phyloP scores from a whole-genome alignment of 2,113 vertebrate species.

The Bathybates hornii region DNA sequence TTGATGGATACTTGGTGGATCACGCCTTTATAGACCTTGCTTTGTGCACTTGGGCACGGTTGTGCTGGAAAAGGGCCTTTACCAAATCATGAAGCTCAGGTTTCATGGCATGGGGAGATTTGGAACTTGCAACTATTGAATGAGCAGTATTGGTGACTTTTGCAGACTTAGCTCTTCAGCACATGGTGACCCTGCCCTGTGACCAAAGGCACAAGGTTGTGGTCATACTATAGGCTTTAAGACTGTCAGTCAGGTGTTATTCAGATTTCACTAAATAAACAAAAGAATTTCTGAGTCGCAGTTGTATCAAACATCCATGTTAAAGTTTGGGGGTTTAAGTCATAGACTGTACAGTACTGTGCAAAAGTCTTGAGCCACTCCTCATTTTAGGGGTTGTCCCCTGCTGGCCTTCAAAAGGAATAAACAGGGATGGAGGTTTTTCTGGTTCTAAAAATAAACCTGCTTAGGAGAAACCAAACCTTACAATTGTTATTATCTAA shows the following conservation, averaged over 20 bases:
- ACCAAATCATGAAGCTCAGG: background rate
- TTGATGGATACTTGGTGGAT: background rate
- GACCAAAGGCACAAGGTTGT: background rate
- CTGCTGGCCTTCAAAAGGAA: background rate
- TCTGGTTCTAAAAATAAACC: background rate
- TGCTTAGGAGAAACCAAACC: background rate
- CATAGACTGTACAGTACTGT: background rate
- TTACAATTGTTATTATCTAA: background rate
- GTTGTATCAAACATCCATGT: background rate
- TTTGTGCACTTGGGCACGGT: background rate
- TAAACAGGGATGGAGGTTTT: background rate
- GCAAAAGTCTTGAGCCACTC: background rate
- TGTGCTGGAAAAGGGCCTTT: background rate
- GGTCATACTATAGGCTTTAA: background rate
- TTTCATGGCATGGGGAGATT: background rate
- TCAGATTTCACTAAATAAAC: background rate
- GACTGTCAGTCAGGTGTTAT: background rate
- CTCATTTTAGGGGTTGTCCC: background rate
- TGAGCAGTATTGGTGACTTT: background rate
- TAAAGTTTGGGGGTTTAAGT: background rate
- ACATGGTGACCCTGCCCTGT: background rate
- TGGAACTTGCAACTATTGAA: background rate
- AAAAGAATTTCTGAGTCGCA: accelerated
- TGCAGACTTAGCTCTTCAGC: background rate
- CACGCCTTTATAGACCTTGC: background rate